Base-by-base conservation (phyloP, 2,113 vertebrate genomes). In the Zeus faber region DNA sequence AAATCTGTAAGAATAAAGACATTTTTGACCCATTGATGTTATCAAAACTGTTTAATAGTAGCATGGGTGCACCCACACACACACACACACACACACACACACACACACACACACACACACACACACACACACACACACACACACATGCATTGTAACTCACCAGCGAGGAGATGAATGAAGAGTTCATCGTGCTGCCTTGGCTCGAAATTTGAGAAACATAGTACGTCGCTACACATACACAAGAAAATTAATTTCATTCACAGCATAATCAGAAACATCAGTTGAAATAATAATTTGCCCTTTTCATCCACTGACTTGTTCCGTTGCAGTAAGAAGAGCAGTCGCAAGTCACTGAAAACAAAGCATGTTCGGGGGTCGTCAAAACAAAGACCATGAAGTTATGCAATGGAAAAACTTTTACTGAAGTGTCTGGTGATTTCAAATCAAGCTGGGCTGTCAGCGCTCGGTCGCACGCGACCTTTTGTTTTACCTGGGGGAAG, bases 251-350 rank as follows among this genome's bases (percentile, higher is more conserved):
- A n/a, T 4, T n/a, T n/a, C n/a, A n/a, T n/a, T n/a, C n/a, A n/a
- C n/a, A n/a, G n/a, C n/a, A n/a, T n/a, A n/a, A n/a, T n/a, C n/a
- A n/a, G n/a, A n/a, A n/a, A n/a, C n/a, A n/a, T n/a, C n/a, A n/a
- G n/a, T n/a, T n/a, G n/a, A n/a, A n/a, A n/a, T n/a, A n/a, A n/a
- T n/a, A n/a, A n/a, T n/a, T n/a, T n/a, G n/a, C n/a, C n/a, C n/a
- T n/a, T 4, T 21, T 29, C 2, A 46, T 43, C 41, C 24, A 72
- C 83, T 62, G 23, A 89, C 87, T 76, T 11, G 45, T 49, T 37
- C 49, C n/a, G 18, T 0, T 70, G 73, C 86, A 90, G 51, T 62
- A 78, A n/a, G 54, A 3, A 0, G 68, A 67, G 58, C 86, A 89
- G 57, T 6, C 62, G 55, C 85, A 89, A 24, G 3, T 59, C n/a